Evolutionary conservation across 1,140 invertebrate species (phyloP).

Genomic region (Eubasilissa regina): DNA sequence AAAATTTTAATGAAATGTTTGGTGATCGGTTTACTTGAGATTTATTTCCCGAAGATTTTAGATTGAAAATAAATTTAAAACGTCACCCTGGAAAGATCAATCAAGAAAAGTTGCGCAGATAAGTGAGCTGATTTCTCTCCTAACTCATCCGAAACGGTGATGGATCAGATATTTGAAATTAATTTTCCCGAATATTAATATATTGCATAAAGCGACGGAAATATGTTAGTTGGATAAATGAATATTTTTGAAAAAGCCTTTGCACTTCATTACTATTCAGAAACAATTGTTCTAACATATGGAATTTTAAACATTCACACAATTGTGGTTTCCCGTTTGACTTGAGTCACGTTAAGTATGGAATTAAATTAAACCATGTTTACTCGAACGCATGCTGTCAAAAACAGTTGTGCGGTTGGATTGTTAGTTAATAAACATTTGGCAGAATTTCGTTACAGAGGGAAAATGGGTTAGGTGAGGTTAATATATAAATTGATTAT

Average conservation of each 20-base stretch:
- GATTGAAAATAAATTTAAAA: slow-evolving; percentile 12
- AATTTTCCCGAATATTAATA: background rate
- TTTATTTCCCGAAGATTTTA: background rate
- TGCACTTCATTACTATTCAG: no score
- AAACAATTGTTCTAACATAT: no score
- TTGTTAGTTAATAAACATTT: slow-evolving; percentile 1
- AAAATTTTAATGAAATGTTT: background rate
- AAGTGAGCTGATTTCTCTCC: slow-evolving; percentile 1
- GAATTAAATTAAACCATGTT: background rate
- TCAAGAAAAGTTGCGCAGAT: background rate
- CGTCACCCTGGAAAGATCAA: background rate
- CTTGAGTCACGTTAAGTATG: no score
- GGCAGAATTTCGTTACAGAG: background rate
- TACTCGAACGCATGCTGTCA: slow-evolving; percentile 18
- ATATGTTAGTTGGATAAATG: no score
- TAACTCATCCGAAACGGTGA: background rate
- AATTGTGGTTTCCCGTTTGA: no score
- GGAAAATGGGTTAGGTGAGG: background rate
- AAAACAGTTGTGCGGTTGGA: background rate
- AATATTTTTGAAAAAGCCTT: no score
- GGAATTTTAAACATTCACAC: no score
- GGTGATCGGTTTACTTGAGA: slow-evolving; percentile 2
- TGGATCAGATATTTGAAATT: background rate
- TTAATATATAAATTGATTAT: background rate
- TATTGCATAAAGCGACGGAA: background rate